These are phyloP conservation scores for Karalla daura DNA, from an alignment of 2,797 vertebrate species.

Conservation along the genomic window DNA sequence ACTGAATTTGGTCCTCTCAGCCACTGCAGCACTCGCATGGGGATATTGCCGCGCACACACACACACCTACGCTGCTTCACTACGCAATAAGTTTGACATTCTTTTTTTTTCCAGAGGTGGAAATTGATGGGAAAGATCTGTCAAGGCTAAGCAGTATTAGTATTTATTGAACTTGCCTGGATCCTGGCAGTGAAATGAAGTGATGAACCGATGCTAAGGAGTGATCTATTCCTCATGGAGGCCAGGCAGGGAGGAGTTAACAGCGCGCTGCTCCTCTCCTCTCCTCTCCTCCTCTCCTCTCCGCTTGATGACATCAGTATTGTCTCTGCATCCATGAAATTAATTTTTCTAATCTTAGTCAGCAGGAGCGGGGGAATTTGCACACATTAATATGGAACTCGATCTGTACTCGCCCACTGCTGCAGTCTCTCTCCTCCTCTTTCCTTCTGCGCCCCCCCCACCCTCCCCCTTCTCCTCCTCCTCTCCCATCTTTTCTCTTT, in stretches of 20 bases:
- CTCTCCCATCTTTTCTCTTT: conserved; percentile 43
- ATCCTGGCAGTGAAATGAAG: conserved; percentile 42
- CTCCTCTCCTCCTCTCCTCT: conserved; percentile 76
- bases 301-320: conserved; percentile 85
- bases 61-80: conserved; percentile 4
- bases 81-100: not conserved
- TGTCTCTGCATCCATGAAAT: conserved; percentile 88
- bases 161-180: conserved; percentile 29
- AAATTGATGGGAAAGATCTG: conserved; percentile 18
- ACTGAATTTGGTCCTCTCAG: conserved; percentile 53
- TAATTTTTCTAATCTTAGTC: conserved; percentile 88
- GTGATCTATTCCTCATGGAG: conserved; percentile 49
- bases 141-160: conserved; percentile 21
- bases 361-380: conserved; percentile 85
- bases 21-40: conserved; percentile 38
- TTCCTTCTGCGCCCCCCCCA: conserved; percentile 28
- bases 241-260: conserved; percentile 76
- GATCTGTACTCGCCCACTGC: conserved; percentile 76
- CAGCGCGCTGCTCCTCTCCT: conserved; percentile 65
- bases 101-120: conserved; percentile 27
- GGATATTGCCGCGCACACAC: conserved; percentile 11
- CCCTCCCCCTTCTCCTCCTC: conserved; percentile 37
- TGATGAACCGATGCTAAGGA: conserved; percentile 46
- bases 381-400: conserved; percentile 85
- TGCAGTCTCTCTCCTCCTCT: conserved; percentile 68